phyloP scores from a whole-genome alignment of 2,888 invertebrate species.

The Drosophila maculinotata region DNA sequence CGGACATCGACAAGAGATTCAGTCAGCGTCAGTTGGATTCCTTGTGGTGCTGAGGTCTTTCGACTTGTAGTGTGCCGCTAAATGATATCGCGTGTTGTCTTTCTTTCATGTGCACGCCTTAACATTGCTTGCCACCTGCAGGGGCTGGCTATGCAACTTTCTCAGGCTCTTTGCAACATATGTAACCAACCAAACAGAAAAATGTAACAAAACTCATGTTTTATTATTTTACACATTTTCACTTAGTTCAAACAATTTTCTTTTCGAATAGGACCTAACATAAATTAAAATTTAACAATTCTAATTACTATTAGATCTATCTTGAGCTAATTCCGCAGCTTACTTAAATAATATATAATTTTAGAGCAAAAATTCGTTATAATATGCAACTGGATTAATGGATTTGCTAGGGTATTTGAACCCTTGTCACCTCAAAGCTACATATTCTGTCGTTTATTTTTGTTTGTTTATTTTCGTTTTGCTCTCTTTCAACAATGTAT shows the following conservation, averaged over 20 bases:
- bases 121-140: constrained; percentile 9
- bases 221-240: no score
- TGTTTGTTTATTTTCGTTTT: constrained; percentile 41
- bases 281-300: no score
- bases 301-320: no score
- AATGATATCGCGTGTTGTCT: constrained; percentile 67
- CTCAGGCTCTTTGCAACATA: constrained; percentile 4
- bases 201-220: not conserved
- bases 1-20: constrained; percentile 8
- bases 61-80: constrained; percentile 47
- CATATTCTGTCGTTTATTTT: constrained; percentile 8
- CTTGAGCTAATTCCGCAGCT: no score
- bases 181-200: no score
- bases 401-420: constrained; percentile 36
- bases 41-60: constrained; percentile 38
- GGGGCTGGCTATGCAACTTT: not conserved
- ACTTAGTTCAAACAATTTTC: no score
- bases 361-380: no score
- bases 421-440: not conserved
- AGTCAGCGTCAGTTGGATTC: constrained; percentile 16
- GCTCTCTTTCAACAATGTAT: constrained; percentile 41
- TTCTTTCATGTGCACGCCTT: constrained; percentile 7
- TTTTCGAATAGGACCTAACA: no score
- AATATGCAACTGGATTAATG: no score
- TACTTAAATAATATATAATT: no score